Percentiles rank a stretch among this genome's conserved stretches.
Evolutionary conservation across 2,113 vertebrate species (phyloP).

Genomic region (Ptychochromis oligacanthus): DNA sequence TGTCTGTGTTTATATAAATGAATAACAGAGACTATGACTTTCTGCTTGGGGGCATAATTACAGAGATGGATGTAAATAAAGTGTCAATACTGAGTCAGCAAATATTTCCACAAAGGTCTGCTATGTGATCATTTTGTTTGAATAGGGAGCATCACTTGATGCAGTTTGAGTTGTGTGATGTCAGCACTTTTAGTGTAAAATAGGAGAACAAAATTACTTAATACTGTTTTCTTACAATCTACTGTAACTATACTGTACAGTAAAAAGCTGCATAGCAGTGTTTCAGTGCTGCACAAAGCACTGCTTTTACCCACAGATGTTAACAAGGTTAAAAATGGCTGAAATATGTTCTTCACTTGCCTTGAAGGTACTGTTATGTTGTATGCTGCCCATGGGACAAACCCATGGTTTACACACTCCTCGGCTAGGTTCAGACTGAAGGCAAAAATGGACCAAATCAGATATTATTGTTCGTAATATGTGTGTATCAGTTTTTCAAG

Average conservation of each 20-base stretch:
- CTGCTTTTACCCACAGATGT: neutral
- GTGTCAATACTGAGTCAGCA: slow-evolving; percentile 18
- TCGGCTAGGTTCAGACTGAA: neutral
- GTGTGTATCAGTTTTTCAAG: neutral
- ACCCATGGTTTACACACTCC: no score
- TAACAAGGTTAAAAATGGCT: neutral
- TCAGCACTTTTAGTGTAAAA: neutral
- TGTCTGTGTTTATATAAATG: slow-evolving; percentile 1
- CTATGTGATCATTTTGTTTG: neutral
- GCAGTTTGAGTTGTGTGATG: neutral
- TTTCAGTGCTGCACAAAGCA: neutral
- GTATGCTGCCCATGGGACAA: neutral
- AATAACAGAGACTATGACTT: neutral
- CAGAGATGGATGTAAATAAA: slow-evolving; percentile 41
- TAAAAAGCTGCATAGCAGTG: neutral
- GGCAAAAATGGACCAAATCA: neutral
- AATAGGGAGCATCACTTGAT: slow-evolving; percentile 5
- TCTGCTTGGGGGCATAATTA: slow-evolving; percentile 41
- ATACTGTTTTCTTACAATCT: neutral
- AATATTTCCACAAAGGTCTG: slow-evolving; percentile 22
- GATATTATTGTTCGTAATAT: neutral
- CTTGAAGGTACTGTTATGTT: neutral
- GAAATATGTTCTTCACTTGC: neutral
- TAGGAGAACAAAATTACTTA: neutral
- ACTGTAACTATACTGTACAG: neutral